phyloP scores from a whole-genome alignment of 1,140 invertebrate genomes.

The Lethocerus indicus region DNA sequence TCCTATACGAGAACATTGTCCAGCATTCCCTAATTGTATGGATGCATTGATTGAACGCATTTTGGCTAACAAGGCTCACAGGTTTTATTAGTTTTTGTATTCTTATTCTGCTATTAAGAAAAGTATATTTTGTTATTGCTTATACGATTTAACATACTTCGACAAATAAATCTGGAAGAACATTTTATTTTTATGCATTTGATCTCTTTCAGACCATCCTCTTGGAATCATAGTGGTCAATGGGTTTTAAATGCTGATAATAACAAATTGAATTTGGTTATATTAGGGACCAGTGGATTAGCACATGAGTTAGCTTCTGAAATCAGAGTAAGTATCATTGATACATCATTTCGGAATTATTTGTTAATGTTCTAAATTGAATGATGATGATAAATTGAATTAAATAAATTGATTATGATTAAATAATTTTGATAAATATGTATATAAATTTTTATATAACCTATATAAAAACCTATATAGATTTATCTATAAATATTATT shows the following conservation, averaged over 20 bases:
- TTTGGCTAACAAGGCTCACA: conserved; percentile 48
- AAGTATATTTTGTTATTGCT: too few species aligned
- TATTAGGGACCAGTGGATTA: conserved; percentile 58
- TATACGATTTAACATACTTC: too few species aligned
- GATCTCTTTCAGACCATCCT: conserved; percentile 33
- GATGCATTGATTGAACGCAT: conserved; percentile 68
- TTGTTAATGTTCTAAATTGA: too few species aligned
- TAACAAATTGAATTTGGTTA: conserved; percentile 52
- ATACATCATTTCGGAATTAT: too few species aligned
- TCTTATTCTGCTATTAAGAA: not conserved
- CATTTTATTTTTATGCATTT: conserved; percentile 12
- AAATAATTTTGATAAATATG: too few species aligned
- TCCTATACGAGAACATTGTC: conserved; percentile 85
- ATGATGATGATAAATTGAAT: too few species aligned
- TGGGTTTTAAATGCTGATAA: conserved; percentile 46
- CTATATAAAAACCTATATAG: too few species aligned
- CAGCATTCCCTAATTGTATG: conserved; percentile 76
- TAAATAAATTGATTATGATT: too few species aligned
- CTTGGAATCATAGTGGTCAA: conserved; percentile 47
- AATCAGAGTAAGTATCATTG: conserved; percentile 48
- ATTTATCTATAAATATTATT: too few species aligned
- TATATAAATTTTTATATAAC: too few species aligned
- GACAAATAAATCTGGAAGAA: not conserved
- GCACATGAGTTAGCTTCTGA: conserved; percentile 61
- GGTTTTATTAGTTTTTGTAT: conserved; percentile 24